Base-by-base conservation (phyloP, 1,140 invertebrate species). In the Pogonomyrmex barbatus region DNA sequence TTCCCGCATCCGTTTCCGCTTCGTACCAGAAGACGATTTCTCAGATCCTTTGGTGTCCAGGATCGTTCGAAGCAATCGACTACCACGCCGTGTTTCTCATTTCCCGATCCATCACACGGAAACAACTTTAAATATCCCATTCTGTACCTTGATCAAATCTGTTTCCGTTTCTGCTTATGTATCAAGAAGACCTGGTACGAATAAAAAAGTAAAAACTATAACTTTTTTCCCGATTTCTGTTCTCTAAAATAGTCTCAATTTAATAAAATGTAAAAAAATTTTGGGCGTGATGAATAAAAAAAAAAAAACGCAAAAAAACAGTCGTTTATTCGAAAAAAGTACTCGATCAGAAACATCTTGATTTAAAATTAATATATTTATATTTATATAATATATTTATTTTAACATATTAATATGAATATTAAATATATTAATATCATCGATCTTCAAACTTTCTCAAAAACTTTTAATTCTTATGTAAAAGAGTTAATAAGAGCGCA, bases 31-130 rank as follows among this genome's bases (percentile, higher is more conserved):
- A 58, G 5, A 56, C 17, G n/a, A 2, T 54, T 52, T n/a, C 12
- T 65, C n/a, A 54, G 4, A 9, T 67, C 39, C 36, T 70, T 39
- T 1, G 30, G n/a, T 52, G 42, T 42, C 12, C n/a, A 67, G 33
- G 54, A 30, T 42, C 36, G 4, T 79, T 79, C 50, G 65, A 54
- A 52, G 36, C 10, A 39, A 54, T 47, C 24, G 52, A 81, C n/a
- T 68, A 68, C 47, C 36, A 47, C 10, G 39, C 10, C n/a, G 12
- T 30, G n/a, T 67, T 68, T 62, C 30, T 45, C 17, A 6, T 78
- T 65, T 78, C 12, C 33, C 36, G 30, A 79, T 67, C 8, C n/a
- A 68, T 30, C 4, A 36, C 24, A 4, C 24, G 5, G 6, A 63
- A 75, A 56, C 33, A 12, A 24, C 10, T 56, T 10, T 47, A 14